Conservation (phyloP, 1,140 invertebrate genomes). For the Magallana gigas region DNA sequence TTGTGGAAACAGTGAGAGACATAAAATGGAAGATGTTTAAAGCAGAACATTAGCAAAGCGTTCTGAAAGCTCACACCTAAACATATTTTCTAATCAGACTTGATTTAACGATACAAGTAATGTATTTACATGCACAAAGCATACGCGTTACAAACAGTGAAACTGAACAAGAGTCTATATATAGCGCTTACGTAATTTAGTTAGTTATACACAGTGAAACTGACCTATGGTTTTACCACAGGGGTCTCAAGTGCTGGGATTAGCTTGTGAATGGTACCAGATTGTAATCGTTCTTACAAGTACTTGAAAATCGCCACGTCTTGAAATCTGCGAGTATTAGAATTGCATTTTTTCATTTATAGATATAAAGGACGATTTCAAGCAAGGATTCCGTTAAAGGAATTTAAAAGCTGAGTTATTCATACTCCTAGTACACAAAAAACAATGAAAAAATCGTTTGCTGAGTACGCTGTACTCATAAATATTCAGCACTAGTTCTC, state of each 20-base stretch:
- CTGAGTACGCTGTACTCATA: neutral
- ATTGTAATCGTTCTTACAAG: constrained; percentile 30
- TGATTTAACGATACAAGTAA: neutral
- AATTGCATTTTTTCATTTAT: constrained; percentile 1
- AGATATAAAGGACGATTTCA: neutral
- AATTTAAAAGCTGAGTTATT: neutral
- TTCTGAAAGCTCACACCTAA: neutral
- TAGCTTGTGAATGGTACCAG: constrained; percentile 27
- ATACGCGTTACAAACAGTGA: neutral
- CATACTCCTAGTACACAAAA: neutral
- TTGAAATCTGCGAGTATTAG: constrained; percentile 36
- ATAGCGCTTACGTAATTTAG: no score
- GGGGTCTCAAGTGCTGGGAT: neutral
- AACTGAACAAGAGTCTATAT: neutral
- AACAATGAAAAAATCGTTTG: constrained; percentile 11
- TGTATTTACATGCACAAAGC: neutral
- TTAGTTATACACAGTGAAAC: neutral
- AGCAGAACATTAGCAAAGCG: neutral
- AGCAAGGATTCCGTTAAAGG: neutral
- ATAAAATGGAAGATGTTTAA: no score
- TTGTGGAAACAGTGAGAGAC: no score
- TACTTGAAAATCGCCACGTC: constrained; percentile 17
- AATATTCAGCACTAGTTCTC: constrained; percentile 30
- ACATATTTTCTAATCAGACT: neutral
- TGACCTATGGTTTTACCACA: constrained; percentile 17